Conservation (phyloP, 2,888 invertebrate species). For the Penaeus monodon region DNA sequence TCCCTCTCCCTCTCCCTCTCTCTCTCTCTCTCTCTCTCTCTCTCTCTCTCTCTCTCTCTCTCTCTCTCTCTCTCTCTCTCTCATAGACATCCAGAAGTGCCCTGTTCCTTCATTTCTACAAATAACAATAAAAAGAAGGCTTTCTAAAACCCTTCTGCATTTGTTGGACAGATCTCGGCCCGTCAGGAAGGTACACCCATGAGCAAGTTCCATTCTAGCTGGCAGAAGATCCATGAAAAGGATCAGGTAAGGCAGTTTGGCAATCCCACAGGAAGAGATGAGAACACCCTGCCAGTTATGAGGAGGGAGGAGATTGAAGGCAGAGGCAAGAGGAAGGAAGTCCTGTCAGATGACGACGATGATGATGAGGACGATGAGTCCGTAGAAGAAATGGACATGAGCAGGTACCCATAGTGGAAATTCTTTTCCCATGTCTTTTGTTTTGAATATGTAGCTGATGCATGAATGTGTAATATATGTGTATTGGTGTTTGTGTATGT, state of each 20-base stretch:
- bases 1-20: no score
- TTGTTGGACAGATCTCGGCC: no score
- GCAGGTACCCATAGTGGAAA: background rate
- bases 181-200: conserved; percentile 20
- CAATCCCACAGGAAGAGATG: conserved; percentile 22
- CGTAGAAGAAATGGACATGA: conserved; percentile 19
- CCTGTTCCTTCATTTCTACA: no score
- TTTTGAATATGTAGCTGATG: background rate
- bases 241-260: conserved; percentile 33
- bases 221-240: conserved; percentile 45
- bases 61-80: no score
- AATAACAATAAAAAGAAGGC: no score
- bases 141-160: no score
- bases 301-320: conserved; percentile 37
- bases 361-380: conserved; percentile 21
- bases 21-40: no score
- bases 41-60: no score
- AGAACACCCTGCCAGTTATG: conserved; percentile 38
- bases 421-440: background rate
- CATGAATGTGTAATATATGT: background rate
- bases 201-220: conserved; percentile 27
- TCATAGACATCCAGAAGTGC: no score
- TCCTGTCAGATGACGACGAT: conserved; percentile 40
- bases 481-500: no score
- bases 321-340: conserved; percentile 31